Conservation (phyloP, 1,140 invertebrate species). For the Rhizoglyphus robini region DNA sequence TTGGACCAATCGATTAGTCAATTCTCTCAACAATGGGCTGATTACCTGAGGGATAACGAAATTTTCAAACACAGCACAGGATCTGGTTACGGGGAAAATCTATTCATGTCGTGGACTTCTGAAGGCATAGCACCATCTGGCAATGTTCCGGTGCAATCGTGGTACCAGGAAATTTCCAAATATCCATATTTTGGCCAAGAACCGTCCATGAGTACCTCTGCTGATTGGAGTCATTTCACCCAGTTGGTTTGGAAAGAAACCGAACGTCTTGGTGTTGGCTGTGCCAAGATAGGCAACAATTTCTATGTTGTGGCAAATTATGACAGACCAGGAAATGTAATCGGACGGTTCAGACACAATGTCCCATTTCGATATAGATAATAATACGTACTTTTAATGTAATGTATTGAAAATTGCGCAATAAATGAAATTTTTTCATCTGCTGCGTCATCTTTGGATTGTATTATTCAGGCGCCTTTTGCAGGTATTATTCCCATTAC, state of each 20-base stretch:
- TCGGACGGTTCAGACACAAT: conserved; percentile 55
- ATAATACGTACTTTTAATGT: too few relatives aligned
- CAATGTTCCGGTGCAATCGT: neutral
- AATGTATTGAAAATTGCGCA: too few relatives aligned
- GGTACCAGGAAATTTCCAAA: neutral
- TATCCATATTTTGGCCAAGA: conserved; percentile 1
- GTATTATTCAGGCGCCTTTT: too few relatives aligned
- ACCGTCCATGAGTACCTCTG: neutral
- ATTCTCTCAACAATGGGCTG: conserved; percentile 70
- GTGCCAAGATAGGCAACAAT: conserved; percentile 44
- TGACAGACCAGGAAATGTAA: conserved; percentile 60
- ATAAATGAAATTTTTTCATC: too few relatives aligned
- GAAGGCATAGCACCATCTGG: conserved; percentile 21
- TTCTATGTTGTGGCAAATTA: conserved; percentile 64
- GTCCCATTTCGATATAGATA: too few relatives aligned
- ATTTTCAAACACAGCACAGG: conserved; percentile 43
- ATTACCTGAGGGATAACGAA: conserved; percentile 54
- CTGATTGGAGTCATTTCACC: conserved; percentile 14
- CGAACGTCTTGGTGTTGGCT: conserved; percentile 39
- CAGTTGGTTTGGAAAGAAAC: conserved; percentile 18
- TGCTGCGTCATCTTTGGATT: too few relatives aligned
- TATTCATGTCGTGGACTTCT: conserved; percentile 48
- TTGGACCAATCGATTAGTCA: conserved; percentile 57
- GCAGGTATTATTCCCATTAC: conserved; percentile 87
- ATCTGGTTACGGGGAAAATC: conserved; percentile 56